Evolutionary conservation across 2,113 vertebrate species (phyloP), one percentile per base, ranked within the genome.

Genomic region (Phalacrocorax carbo): DNA sequence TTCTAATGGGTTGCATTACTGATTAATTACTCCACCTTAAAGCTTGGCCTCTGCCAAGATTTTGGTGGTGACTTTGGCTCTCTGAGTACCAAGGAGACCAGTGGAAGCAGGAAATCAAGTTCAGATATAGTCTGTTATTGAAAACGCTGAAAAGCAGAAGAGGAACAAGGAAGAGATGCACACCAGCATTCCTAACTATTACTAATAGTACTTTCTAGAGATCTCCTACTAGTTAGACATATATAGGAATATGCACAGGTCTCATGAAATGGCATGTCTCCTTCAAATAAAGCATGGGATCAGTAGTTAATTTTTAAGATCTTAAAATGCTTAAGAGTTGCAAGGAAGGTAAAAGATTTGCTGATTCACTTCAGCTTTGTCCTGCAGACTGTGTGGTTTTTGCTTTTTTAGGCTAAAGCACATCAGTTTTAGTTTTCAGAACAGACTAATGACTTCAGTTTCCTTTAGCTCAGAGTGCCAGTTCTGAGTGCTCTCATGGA

Each of bases 11-110:
- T 52, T 77, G 29, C 21, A 52, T 81, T 92, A 81, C 68, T 83
- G 79, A 70, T 75, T 22, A 93, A 95, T 95, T 90, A 54, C 38
- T 82, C 54, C 26, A 69, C 81, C 76, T 73, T 73, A 86, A 81
- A 82, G 61, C 44, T 55, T 77, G 68, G 75, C 42, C 68, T 88
- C 88, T 95, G 93, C 79, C 82, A 95, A 88, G 79, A 76, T 85
- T 94, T 72, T 78, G 29, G 48, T 87, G 48, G 34, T 93, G 95
- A 82, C 76, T 88, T 94, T 96, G 92, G 38, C 60, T 86, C 26
- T 69, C 25, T 58, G 68, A 69, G 42, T 38, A 23, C 36, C 85
- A 88, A 90, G 82, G 85, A 96, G 55, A 83, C 8, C 30, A 71
- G 32, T 48, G 54, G 51, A 90, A 87, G 13, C 10, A 57, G 46